phyloP scores from a whole-genome alignment of 2,113 vertebrate species.

The Zosterops lateralis region DNA sequence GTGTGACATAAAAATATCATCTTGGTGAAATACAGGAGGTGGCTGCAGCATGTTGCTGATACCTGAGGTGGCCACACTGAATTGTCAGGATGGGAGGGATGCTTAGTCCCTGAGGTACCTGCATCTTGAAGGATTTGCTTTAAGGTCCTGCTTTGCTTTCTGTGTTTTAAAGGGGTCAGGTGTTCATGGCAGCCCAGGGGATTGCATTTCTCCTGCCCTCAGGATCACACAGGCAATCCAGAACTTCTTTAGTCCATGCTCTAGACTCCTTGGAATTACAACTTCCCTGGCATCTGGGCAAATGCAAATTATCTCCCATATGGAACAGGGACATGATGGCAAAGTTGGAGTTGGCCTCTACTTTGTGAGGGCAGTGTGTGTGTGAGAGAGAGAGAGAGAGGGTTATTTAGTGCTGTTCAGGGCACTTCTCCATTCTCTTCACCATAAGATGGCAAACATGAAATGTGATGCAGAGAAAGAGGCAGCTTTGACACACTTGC shows the following conservation, averaged over 20 bases:
- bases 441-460: not conserved
- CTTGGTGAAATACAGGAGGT: not conserved
- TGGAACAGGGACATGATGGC: not conserved
- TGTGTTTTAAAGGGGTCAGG: not conserved
- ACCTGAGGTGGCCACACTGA: not conserved
- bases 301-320: not conserved
- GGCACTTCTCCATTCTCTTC: not conserved
- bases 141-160: not conserved
- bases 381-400: too few relatives aligned
- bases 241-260: not conserved
- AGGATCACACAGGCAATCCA: not conserved
- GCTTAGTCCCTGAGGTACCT: not conserved
- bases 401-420: not conserved
- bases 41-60: not conserved
- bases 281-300: not conserved
- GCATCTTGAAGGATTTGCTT: not conserved
- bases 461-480: not conserved
- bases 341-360: not conserved
- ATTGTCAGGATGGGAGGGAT: fast-evolving
- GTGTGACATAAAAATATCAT: not conserved
- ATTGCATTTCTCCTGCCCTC: not conserved
- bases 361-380: fast-evolving
- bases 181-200: not conserved
- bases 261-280: not conserved
- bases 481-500: not conserved